A percentile compares a stretch with the other conserved stretches of the same genome.
Evolutionary conservation across 1,140 invertebrate genomes (phyloP).

Genomic region (Eufriesea mexicana): DNA sequence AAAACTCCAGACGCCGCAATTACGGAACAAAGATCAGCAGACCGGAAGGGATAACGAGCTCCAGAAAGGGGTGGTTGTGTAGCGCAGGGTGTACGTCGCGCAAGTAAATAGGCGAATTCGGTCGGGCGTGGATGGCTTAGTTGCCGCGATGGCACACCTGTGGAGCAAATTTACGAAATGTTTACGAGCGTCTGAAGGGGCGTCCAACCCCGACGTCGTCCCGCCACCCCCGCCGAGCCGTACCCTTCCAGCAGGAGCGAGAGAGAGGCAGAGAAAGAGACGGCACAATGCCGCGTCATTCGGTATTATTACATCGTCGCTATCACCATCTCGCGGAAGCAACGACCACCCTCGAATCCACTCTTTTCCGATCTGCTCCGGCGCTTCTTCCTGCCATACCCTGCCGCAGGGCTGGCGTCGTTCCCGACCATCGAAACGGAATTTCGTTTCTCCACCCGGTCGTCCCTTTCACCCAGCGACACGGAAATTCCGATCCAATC

Average conservation of each 20-base stretch:
- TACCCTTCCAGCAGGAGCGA: constrained; percentile 60
- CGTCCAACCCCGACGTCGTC: constrained; percentile 64
- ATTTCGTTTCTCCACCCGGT: not conserved
- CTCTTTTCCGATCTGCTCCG: constrained; percentile 26
- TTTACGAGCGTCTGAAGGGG: constrained; percentile 81
- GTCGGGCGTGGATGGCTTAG: constrained; percentile 77
- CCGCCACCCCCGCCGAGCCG: constrained; percentile 51
- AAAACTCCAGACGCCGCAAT: constrained; percentile 43
- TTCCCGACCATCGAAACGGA: not conserved
- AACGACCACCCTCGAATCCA: constrained; percentile 50
- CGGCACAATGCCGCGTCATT: constrained; percentile 76
- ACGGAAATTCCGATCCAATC: not conserved
- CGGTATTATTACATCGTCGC: constrained; percentile 76
- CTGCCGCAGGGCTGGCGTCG: not conserved
- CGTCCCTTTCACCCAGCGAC: not conserved
- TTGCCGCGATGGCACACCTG: constrained; percentile 81
- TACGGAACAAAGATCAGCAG: constrained; percentile 33
- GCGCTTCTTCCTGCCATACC: constrained; percentile 30
- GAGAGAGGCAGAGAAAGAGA: not conserved
- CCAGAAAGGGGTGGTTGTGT: constrained; percentile 43
- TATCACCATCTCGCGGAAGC: constrained; percentile 72
- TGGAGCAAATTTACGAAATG: constrained; percentile 83
- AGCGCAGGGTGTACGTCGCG: constrained; percentile 51
- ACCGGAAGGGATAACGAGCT: constrained; percentile 40
- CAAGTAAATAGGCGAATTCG: constrained; percentile 79